A percentile compares a stretch with the other conserved stretches of the same genome.
Conservation (phyloP, 2,888 invertebrate genomes). For the Sesia apiformis region DNA sequence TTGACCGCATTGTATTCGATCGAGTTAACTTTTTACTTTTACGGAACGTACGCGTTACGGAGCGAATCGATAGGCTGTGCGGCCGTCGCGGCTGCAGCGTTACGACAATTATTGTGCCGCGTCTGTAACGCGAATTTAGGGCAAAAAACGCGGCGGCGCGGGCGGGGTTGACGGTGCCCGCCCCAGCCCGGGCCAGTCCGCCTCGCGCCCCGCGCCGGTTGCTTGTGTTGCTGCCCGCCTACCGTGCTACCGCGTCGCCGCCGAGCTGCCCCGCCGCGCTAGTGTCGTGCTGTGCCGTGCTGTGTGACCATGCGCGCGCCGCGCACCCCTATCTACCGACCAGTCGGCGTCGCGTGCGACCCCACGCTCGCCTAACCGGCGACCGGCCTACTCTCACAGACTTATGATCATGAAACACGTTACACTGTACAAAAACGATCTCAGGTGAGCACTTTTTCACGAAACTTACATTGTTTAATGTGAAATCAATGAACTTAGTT, state of each 20-base stretch:
- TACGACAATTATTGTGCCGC: conserved; percentile 60
- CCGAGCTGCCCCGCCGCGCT: conserved; percentile 11
- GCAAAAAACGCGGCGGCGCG: conserved; percentile 39
- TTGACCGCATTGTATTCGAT: conserved; percentile 63
- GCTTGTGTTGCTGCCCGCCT: too few relatives aligned
- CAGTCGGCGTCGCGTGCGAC: conserved; percentile 16
- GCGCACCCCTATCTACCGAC: conserved; percentile 6
- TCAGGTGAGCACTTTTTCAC: conserved; percentile 37
- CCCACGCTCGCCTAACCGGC: conserved; percentile 16
- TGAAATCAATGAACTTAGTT: conserved; percentile 50
- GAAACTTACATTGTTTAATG: conserved; percentile 41
- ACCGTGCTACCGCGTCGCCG: conserved; percentile 11
- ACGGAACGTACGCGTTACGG: conserved; percentile 43
- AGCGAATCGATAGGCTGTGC: conserved; percentile 58
- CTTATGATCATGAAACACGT: conserved; percentile 24
- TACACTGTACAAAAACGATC: conserved; percentile 28
- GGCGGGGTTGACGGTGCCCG: conserved; percentile 6
- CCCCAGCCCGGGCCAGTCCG: conserved; percentile 38
- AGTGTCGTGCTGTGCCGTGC: conserved; percentile 3
- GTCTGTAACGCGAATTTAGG: conserved; percentile 64
- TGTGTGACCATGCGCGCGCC: conserved; percentile 9
- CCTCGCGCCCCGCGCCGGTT: conserved; percentile 28
- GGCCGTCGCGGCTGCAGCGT: conserved; percentile 57
- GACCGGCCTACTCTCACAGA: conserved; percentile 1
- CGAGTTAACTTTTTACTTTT: conserved; percentile 67